Evolutionary conservation across 1,140 invertebrate species (phyloP).

Genomic region (Brachionus calyciflorus): DNA sequence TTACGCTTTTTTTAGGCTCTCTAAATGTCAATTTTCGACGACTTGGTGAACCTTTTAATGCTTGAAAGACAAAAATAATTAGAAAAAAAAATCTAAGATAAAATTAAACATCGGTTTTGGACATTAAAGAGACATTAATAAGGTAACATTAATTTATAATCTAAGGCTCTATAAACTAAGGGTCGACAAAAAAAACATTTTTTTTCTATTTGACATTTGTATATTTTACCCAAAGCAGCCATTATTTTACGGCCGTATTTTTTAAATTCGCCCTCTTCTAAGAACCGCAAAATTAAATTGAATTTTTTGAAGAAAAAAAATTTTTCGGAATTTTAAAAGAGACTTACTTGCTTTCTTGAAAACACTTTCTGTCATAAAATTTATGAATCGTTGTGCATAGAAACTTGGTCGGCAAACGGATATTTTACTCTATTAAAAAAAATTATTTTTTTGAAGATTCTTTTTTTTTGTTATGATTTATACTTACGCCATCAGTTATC

Average conservation of each 20-base stretch:
- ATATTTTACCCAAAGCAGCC: constrained; percentile 42
- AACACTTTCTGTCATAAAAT: constrained; percentile 16
- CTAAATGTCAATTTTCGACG: not conserved
- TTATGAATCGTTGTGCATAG: constrained; percentile 34
- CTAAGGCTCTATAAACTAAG: not conserved
- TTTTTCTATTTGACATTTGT: not conserved
- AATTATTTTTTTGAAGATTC: not conserved
- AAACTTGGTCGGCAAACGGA: constrained; percentile 43
- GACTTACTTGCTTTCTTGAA: constrained; percentile 47
- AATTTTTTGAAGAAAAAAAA: not conserved
- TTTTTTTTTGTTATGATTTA: not conserved
- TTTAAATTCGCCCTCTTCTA: constrained; percentile 46
- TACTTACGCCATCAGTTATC: constrained; percentile 30
- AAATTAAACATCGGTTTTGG: not conserved
- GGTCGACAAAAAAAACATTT: no score
- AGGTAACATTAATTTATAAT: not conserved
- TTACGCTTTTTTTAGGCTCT: constrained; percentile 18
- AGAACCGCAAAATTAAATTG: not conserved
- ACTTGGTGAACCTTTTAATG: constrained; percentile 37
- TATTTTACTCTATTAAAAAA: constrained; percentile 17
- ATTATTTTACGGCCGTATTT: constrained; percentile 47
- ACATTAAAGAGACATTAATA: not conserved
- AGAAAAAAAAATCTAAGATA: no score
- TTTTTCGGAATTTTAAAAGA: not conserved
- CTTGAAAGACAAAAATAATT: not conserved